Evolutionary conservation across 2,888 invertebrate species (phyloP).

Genomic region (Drosophila mimetica): DNA sequence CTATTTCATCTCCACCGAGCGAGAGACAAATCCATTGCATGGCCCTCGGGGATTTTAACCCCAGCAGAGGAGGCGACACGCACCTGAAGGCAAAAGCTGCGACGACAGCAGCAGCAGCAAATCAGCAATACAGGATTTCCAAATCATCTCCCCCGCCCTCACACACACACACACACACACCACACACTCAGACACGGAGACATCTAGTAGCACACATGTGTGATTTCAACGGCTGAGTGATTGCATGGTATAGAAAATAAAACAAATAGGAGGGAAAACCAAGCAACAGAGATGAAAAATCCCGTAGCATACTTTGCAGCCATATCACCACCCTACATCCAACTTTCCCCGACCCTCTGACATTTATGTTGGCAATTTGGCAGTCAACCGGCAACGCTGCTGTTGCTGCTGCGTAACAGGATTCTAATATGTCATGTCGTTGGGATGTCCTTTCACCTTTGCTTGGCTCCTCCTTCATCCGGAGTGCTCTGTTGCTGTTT

Average conservation of each 20-base stretch:
- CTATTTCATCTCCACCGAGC: conserved; percentile 25
- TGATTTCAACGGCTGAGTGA: conserved; percentile 77
- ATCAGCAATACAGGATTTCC: conserved; percentile 76
- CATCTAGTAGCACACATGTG: conserved; percentile 47
- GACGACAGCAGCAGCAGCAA: conserved; percentile 61
- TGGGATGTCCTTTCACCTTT: conserved; percentile 74
- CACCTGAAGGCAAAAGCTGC: conserved; percentile 78
- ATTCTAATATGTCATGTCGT: conserved; percentile 78
- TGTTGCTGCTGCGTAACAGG: conserved; percentile 68
- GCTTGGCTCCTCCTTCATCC: conserved; percentile 12
- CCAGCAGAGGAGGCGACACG: conserved; percentile 43
- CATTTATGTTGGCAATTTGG: conserved; percentile 82
- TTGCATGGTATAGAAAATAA: conserved; percentile 72
- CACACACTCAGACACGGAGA: conserved; percentile 27
- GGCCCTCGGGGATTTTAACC: conserved; percentile 79
- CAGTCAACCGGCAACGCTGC: conserved; percentile 66
- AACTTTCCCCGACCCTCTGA: conserved; percentile 54
- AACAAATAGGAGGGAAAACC: conserved; percentile 45
- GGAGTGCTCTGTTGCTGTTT: neutral
- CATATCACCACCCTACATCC: conserved; percentile 11
- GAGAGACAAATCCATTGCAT: conserved; percentile 63
- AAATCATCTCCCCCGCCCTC: conserved; percentile 61
- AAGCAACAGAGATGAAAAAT: conserved; percentile 76
- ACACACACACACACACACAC: conserved; percentile 42
- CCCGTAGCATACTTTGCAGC: conserved; percentile 62